phyloP scores from a whole-genome alignment of 2,113 vertebrate species.

The Morone saxatilis region DNA sequence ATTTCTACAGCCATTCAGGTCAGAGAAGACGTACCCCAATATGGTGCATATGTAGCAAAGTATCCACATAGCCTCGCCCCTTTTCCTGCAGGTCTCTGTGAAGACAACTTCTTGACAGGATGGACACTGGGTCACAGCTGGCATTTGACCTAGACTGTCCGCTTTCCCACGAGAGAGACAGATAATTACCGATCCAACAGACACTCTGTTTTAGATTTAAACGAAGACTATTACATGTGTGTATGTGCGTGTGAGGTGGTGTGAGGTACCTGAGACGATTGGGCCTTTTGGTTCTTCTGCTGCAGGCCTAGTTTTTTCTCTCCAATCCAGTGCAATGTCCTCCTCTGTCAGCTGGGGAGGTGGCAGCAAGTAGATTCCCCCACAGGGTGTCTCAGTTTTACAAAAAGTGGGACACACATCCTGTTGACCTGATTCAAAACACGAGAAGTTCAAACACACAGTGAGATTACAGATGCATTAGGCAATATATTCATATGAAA shows the following conservation, averaged over 20 bases:
- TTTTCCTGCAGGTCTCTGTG: conserved; percentile 54
- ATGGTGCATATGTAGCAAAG: conserved; percentile 53
- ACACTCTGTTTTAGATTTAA: neutral
- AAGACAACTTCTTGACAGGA: conserved; percentile 61
- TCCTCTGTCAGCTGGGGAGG: neutral
- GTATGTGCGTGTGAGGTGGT: neutral
- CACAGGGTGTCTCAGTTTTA: neutral
- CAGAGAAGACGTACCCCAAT: conserved; percentile 52
- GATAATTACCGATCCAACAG: neutral
- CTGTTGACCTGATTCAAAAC: conserved; percentile 17
- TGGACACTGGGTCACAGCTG: conserved; percentile 63
- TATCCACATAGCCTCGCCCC: conserved; percentile 46
- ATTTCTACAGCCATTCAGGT: neutral
- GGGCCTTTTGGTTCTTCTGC: neutral
- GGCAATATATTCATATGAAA: neutral
- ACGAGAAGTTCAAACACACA: neutral
- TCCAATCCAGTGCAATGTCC: neutral
- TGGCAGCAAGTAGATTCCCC: conserved; percentile 57
- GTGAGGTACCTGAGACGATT: conserved; percentile 18
- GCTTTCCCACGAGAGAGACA: conserved; percentile 12
- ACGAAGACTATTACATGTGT: neutral
- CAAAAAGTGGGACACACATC: accelerated
- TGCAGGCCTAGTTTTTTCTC: accelerated
- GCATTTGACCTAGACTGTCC: conserved; percentile 6
- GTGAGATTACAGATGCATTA: neutral